Evolutionary conservation across 2,113 vertebrate genomes (phyloP), one percentile per base, ranked within the genome.

Genomic region (Ageneiosus marmoratus): DNA sequence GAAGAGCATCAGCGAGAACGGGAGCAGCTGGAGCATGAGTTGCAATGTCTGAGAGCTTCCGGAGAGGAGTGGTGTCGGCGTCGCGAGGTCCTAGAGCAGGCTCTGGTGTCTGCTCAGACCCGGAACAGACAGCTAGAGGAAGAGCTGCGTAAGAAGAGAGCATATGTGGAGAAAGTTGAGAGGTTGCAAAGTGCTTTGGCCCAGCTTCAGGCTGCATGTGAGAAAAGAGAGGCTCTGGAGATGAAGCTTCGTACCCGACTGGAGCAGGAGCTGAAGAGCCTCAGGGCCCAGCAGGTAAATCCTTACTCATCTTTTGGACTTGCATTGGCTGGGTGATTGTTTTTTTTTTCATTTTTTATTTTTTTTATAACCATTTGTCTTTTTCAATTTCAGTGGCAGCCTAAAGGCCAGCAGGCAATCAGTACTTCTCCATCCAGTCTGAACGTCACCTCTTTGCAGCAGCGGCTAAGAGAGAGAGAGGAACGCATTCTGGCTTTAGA

Each of bases 131-230:
- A 95, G 55, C 94, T 96, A 0, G 97, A 98, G 86, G 96, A 97
- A 0, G 98, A 99, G 88, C 93, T 99, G 73, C 92, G 94, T 41
- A 95, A 96, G 91, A 99, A 99, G 84, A 90, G 96, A 56, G 97
- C 97, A 0, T 99, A 99, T 0, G 96, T 99, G 82, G 96, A 98
- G 90, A 99, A 98, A 89, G 98, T 99, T 83, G 97, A 99, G 89
- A 83, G 96, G 84, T 93, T 99, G 87, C 98, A 99, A 92, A 96
- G 96, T 60, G 94, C 97, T 0, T 93, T 99, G 51, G 96, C 92
- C n/a, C 98, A 99, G 92, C 95, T 99, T 87, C 97, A 99, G 92
- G 96, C 95, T 0, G 97, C 97, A 24, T 99, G 98, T 0, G 97
- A 99, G 91, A 99, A 99, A 92, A 92, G 98, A 1, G 97, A 99